Base-by-base conservation (phyloP, 2,113 vertebrate species). In the Smithornis capensis region DNA sequence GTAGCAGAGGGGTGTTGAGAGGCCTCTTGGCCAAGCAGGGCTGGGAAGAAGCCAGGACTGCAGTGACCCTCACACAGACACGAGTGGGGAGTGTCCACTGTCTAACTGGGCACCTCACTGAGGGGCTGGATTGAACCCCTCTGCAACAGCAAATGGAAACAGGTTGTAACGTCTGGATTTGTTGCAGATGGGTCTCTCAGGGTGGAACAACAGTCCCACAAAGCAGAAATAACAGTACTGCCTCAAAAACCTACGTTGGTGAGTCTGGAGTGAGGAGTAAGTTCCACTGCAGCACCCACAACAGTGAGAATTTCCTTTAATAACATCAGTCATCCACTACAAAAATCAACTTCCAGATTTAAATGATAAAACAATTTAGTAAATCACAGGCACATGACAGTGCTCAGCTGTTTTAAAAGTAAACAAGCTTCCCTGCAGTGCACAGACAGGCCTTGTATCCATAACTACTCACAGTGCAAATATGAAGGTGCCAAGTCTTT, bases 221-320 rank as follows among this genome's bases (percentile, higher is more conserved):
- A 70, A 27, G 44, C 70, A 68, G 40, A 79, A 82, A 45, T 7
- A 49, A 28, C 17, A 83, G 31, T 44, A 27, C 13, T 15, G 6
- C 42, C 35, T 45, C 68, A 64, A 40, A 83, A 19, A n/a, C 25
- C 52, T 13, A 25, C 4, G 22, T 38, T 56, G 23, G 8, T 13
- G 3, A 67, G 52, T 4, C 57, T 60, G 89, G 27, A 74, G n/a
- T 5, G 6, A 55, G 12, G 28, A 79, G 10, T 8, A 23, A 68
- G 40, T 79, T 77, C 31, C 55, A 92, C 19, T 5, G 29, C 44
- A 80, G 74, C 47, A 57, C 7, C 33, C 70, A 84, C 44, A 74
- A 38, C 63, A 79, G 65, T 49, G 81, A 91, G 29, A 80, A 60
- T 57, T 91, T 57, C 33, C 42, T 91, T 97, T 97, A 96, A 89